These are phyloP conservation scores for Clarias batrachus DNA, from an alignment of 2,113 vertebrate species.

Conservation along the genomic window DNA sequence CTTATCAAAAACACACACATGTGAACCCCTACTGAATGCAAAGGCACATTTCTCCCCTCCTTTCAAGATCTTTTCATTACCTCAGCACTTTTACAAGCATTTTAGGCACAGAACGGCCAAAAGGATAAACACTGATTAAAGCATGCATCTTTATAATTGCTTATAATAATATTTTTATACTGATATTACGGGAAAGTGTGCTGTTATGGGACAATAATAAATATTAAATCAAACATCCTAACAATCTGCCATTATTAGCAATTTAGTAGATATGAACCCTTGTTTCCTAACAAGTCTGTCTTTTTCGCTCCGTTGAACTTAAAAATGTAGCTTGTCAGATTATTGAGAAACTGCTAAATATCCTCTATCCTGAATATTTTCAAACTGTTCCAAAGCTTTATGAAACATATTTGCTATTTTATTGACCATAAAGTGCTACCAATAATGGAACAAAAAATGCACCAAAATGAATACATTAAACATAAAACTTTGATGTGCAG, in stretches of 20 bases:
- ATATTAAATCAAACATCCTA: neutral
- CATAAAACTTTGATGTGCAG: too few species aligned
- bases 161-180: neutral
- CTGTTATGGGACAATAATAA: neutral
- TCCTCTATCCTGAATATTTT: neutral
- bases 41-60: slow-evolving; percentile 28
- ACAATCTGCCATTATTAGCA: too few species aligned
- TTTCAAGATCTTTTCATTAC: neutral
- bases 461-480: neutral
- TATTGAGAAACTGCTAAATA: neutral
- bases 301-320: neutral
- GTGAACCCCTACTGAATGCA: neutral
- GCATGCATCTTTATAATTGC: neutral
- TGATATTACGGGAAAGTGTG: neutral
- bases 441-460: neutral
- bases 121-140: neutral
- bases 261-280: neutral
- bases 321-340: neutral
- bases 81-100: slow-evolving; percentile 9
- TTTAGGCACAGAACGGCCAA: neutral
- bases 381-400: neutral
- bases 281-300: neutral
- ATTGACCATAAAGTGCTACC: neutral
- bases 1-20: slow-evolving; percentile 37
- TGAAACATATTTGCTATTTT: neutral